Conservation (phyloP, 2,113 vertebrate species). For the Camarhynchus parvulus region DNA sequence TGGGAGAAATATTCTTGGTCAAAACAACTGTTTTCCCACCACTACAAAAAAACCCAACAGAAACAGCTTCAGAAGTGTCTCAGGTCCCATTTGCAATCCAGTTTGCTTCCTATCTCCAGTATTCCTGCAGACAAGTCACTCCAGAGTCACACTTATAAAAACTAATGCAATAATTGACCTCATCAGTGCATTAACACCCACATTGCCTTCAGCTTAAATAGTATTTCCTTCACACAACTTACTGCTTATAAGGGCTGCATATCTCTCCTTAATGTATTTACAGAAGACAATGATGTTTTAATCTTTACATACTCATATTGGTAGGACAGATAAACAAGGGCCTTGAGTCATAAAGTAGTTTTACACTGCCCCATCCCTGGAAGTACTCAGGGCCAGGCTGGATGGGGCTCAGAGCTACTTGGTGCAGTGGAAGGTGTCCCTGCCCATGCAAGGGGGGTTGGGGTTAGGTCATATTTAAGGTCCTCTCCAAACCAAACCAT, state of each 20-base stretch:
- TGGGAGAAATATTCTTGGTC: neutral
- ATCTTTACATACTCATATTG: neutral
- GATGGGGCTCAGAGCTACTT: neutral
- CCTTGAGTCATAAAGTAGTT: neutral
- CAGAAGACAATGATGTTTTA: neutral
- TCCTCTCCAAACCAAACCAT: neutral
- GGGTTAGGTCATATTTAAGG: neutral
- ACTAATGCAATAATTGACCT: neutral
- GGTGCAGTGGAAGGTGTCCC: neutral
- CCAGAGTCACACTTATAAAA: neutral
- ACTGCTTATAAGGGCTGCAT: neutral
- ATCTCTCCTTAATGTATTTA: neutral
- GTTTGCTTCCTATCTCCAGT: neutral
- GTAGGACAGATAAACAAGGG: neutral
- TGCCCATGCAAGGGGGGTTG: neutral
- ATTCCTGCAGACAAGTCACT: neutral
- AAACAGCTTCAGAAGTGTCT: neutral
- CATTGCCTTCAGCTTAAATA: neutral
- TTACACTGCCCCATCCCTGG: neutral
- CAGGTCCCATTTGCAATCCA: neutral
- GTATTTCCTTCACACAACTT: neutral
- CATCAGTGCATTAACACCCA: neutral
- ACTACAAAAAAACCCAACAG: neutral
- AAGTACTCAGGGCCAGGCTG: neutral
- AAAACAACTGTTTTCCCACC: neutral